These are phyloP conservation scores for Tapirus indicus DNA, from an alignment of 2,797 vertebrate genomes.

Conservation along the genomic window DNA sequence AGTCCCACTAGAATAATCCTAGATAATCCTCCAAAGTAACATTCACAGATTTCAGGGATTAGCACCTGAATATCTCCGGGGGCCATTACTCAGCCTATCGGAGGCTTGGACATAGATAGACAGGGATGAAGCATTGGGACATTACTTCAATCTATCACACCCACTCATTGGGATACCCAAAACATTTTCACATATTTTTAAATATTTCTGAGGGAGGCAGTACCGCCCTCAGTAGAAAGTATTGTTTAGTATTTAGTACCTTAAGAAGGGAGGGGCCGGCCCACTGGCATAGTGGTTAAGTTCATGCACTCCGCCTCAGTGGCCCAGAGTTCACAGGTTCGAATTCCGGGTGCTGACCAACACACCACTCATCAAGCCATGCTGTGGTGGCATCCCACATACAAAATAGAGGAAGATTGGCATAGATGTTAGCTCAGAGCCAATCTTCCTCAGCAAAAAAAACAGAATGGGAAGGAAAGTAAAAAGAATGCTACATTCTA, in stretches of 20 bases:
- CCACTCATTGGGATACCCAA: not conserved
- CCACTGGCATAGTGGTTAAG: no score
- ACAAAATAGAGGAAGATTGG: no score
- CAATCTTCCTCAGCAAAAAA: no score
- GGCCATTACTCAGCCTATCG: not conserved
- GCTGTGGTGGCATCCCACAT: no score
- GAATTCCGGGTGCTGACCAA: no score
- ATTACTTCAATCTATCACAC: not conserved
- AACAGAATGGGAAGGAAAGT: not conserved
- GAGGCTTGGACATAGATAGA: not conserved
- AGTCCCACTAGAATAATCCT: not conserved
- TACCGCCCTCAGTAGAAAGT: not conserved
- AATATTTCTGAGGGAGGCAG: not conserved
- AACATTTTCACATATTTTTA: not conserved
- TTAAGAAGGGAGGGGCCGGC: not conserved
- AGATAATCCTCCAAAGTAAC: not conserved
- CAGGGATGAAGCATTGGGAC: no score
- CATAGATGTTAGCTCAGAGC: no score
- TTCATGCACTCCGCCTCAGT: no score
- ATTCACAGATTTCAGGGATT: not conserved
- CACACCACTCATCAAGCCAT: no score
- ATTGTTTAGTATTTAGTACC: not conserved
- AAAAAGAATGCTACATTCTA: not conserved
- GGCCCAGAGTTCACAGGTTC: no score
- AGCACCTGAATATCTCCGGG: not conserved